phyloP scores from a whole-genome alignment of 2,888 invertebrate genomes.

The Sturmia bella region DNA sequence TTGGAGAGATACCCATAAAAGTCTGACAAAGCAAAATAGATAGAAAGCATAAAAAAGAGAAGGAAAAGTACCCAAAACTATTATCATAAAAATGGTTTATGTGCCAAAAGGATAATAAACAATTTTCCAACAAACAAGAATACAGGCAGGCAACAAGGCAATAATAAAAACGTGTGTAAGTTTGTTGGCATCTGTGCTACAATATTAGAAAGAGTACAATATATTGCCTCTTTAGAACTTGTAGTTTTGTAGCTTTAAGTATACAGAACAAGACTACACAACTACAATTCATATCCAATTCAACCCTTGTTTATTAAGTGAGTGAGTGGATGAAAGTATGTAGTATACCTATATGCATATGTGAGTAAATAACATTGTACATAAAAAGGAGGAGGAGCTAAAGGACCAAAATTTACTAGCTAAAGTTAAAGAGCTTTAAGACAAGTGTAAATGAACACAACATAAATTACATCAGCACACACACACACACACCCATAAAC shows the following conservation, averaged over 20 bases:
- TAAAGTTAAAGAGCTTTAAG: slow-evolving; percentile 3
- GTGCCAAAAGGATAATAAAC: slow-evolving; percentile 65
- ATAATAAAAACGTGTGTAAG: neutral
- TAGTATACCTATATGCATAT: neutral
- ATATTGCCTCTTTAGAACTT: slow-evolving; percentile 5
- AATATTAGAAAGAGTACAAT: slow-evolving; percentile 55
- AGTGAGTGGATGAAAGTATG: neutral
- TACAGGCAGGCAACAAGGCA: neutral
- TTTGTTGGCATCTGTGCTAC: too few relatives aligned
- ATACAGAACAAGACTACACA: slow-evolving; percentile 41
- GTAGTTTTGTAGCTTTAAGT: slow-evolving; percentile 58
- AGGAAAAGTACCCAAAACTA: slow-evolving; percentile 58
- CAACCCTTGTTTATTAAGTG: slow-evolving; percentile 35
- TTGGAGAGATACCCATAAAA: slow-evolving; percentile 57
- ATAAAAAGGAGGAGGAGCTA: slow-evolving; percentile 33
- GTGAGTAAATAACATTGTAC: neutral
- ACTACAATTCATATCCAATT: slow-evolving; percentile 49
- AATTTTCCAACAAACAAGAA: slow-evolving; percentile 44
- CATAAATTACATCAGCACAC: slow-evolving; percentile 53
- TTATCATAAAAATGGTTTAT: slow-evolving; percentile 69
- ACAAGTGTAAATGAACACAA: slow-evolving; percentile 59
- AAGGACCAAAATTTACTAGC: neutral
- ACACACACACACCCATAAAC: neutral
- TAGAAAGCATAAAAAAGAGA: slow-evolving; percentile 25
- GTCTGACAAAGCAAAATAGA: slow-evolving; percentile 55